These are phyloP conservation scores for Teinopalpus imperialis DNA, from an alignment of 2,888 invertebrate species.

Conservation along the genomic window DNA sequence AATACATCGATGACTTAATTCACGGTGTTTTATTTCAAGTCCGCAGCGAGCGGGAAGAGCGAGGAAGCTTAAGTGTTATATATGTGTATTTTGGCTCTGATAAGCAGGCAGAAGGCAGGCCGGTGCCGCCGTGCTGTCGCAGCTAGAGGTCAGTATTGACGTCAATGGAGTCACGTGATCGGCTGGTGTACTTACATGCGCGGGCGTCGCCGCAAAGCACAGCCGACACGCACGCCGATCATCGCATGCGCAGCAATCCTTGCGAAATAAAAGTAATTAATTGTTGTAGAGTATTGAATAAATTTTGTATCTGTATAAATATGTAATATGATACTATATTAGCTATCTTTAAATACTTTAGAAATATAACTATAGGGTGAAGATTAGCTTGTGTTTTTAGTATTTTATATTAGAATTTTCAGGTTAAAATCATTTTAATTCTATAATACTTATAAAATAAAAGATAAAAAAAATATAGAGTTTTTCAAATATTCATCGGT, in stretches of 20 bases:
- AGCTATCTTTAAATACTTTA: too few species aligned
- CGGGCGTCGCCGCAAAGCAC: slow-evolving; percentile 36
- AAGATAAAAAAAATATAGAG: too few species aligned
- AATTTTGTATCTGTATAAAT: too few species aligned
- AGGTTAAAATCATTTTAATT: too few species aligned
- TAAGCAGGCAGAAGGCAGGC: slow-evolving; percentile 71
- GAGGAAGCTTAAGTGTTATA: slow-evolving; percentile 39
- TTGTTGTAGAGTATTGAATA: background rate
- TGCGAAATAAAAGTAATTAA: background rate
- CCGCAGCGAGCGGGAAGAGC: slow-evolving; percentile 22
- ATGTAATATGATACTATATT: too few species aligned
- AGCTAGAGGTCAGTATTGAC: slow-evolving; percentile 87
- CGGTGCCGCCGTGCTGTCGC: slow-evolving; percentile 55
- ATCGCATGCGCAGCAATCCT: background rate
- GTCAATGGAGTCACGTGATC: slow-evolving; percentile 86
- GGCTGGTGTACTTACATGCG: slow-evolving; percentile 47
- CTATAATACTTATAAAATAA: too few species aligned
- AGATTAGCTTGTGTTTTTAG: too few species aligned
- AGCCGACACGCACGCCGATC: slow-evolving; percentile 1
- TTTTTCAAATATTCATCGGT: too few species aligned
- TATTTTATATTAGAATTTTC: too few species aligned
- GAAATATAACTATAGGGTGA: too few species aligned
- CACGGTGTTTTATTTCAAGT: slow-evolving; percentile 23
- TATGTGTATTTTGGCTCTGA: slow-evolving; percentile 66
- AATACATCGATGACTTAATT: slow-evolving; percentile 13